Percentiles rank a stretch among this genome's conserved stretches.
Evolutionary conservation across 1,140 invertebrate species (phyloP).

Genomic region (Drosophila mayri): DNA sequence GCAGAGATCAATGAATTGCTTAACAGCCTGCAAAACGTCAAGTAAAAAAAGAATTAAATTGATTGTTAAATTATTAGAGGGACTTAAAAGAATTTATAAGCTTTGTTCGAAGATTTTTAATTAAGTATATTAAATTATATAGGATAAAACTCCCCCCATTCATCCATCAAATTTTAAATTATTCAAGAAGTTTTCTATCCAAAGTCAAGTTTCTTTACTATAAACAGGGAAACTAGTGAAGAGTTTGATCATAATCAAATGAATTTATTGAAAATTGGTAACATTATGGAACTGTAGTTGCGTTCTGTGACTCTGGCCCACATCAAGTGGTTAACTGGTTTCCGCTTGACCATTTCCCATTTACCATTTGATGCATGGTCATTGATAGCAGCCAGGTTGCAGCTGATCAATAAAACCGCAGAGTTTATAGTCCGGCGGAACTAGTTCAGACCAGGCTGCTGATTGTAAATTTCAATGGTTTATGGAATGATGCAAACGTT

Average conservation of each 20-base stretch:
- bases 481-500: conserved; percentile 27
- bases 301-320: conserved; percentile 21
- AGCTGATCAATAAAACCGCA: conserved; percentile 10
- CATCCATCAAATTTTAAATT: neutral
- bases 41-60: neutral
- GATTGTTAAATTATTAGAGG: neutral
- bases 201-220: neutral
- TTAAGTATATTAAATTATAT: no score
- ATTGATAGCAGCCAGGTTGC: neutral
- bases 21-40: conserved; percentile 72
- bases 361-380: conserved; percentile 17
- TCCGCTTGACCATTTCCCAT: conserved; percentile 17
- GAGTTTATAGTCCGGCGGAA: conserved; percentile 27
- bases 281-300: conserved; percentile 1
- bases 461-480: conserved; percentile 26
- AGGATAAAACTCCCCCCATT: neutral
- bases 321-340: conserved; percentile 36
- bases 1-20: conserved; percentile 85
- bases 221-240: neutral
- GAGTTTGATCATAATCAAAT: conserved; percentile 21
- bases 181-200: neutral
- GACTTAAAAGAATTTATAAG: neutral
- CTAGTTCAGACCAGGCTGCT: conserved; percentile 13
- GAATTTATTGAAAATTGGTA: conserved; percentile 27
- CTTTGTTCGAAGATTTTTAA: no score